phyloP scores from a whole-genome alignment of 2,113 vertebrate genomes.

The Cynoglossus semilaevis region DNA sequence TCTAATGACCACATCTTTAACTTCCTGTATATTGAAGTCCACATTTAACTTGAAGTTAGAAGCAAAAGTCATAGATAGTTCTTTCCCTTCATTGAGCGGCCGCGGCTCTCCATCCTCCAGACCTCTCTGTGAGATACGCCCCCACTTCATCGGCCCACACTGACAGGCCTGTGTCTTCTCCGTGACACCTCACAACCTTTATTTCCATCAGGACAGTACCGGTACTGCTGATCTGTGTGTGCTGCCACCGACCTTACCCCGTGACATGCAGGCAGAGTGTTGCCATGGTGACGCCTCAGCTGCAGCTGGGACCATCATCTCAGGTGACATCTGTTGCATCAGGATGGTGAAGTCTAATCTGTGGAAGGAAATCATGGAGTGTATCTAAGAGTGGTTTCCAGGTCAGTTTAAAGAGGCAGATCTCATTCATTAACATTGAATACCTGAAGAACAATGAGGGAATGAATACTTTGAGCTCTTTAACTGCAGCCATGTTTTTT shows the following conservation, averaged over 20 bases:
- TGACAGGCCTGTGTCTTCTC: slow-evolving; percentile 65
- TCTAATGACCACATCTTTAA: no score
- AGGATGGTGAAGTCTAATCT: slow-evolving; percentile 19
- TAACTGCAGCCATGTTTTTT: no score
- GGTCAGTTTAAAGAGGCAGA: no score
- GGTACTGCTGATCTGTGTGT: neutral
- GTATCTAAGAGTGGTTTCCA: no score
- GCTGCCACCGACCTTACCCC: slow-evolving; percentile 44
- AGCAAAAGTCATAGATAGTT: slow-evolving; percentile 18
- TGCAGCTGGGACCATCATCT: slow-evolving; percentile 26
- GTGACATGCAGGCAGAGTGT: slow-evolving; percentile 37
- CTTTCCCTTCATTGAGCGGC: slow-evolving; percentile 32
- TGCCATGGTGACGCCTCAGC: slow-evolving; percentile 49
- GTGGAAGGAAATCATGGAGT: neutral
- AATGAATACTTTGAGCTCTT: no score
- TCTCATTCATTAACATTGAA: no score
- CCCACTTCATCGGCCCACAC: slow-evolving; percentile 49
- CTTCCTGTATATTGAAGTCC: no score
- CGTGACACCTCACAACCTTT: slow-evolving; percentile 74
- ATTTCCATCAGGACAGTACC: slow-evolving; percentile 73
- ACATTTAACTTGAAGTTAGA: no score
- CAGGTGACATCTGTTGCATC: slow-evolving; percentile 42
- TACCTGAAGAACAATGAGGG: no score
- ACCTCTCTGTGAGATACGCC: slow-evolving; percentile 51
- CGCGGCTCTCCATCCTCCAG: slow-evolving; percentile 40